Conservation (phyloP, 2,888 invertebrate species). For the Tetramorium bicarinatum region DNA sequence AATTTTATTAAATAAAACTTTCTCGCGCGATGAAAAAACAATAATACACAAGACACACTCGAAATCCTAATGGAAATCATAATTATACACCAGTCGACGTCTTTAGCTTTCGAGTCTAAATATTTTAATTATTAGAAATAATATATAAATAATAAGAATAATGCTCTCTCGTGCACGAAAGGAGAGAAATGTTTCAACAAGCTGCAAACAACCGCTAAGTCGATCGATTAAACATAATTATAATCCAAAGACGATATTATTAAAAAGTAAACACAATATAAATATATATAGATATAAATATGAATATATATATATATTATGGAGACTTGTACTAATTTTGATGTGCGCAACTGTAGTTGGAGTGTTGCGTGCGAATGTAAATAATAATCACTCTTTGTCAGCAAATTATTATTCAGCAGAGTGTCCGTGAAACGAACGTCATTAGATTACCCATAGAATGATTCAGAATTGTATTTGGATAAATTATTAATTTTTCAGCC, state of each 20-base stretch:
- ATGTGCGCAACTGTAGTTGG: conserved; percentile 68
- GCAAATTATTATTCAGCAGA: conserved; percentile 73
- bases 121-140: conserved; percentile 77
- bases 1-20: conserved; percentile 44
- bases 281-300: conserved; percentile 68
- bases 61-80: conserved; percentile 23
- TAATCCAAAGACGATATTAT: conserved; percentile 71
- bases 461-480: neutral
- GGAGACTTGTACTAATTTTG: conserved; percentile 71
- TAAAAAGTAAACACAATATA: conserved; percentile 68
- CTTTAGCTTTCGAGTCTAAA: conserved; percentile 81
- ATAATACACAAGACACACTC: conserved; percentile 44
- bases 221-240: conserved; percentile 71
- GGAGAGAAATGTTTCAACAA: conserved; percentile 32
- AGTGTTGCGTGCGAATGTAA: conserved; percentile 70
- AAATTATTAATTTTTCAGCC: neutral
- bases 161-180: conserved; percentile 35
- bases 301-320: conserved; percentile 65
- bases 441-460: neutral
- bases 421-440: conserved; percentile 70
- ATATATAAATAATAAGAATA: conserved; percentile 51
- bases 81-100: conserved; percentile 68
- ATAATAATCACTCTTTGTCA: conserved; percentile 69
- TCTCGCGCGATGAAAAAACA: neutral
- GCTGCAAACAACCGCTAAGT: conserved; percentile 29